These are phyloP conservation scores for Glaucopsyche alexis DNA, from an alignment of 2,888 invertebrate species.

Conservation along the genomic window DNA sequence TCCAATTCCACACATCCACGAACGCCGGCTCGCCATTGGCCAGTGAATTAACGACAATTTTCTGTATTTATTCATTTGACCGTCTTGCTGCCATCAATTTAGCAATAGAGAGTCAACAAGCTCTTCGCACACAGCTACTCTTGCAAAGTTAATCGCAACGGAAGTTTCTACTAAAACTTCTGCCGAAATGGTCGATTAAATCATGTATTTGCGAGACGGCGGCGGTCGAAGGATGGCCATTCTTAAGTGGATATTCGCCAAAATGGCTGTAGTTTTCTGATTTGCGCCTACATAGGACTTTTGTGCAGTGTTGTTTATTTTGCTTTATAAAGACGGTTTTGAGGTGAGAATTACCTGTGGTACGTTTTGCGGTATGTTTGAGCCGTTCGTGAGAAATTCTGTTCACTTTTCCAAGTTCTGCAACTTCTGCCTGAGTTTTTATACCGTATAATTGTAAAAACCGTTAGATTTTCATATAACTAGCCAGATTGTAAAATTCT, in stretches of 20 bases:
- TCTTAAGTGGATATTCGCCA: constrained; percentile 64
- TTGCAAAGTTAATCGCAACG: constrained; percentile 38
- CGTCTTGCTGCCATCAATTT: constrained; percentile 64
- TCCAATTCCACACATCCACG: constrained; percentile 63
- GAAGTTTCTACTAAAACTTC: constrained; percentile 30
- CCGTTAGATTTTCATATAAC: too few species aligned
- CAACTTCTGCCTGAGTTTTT: not conserved
- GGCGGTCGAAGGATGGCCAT: constrained; percentile 52
- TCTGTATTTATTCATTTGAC: constrained; percentile 68
- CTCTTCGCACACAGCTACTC: constrained; percentile 36
- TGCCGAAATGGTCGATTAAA: constrained; percentile 61
- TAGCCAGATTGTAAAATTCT: too few species aligned
- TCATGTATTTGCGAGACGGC: constrained; percentile 54
- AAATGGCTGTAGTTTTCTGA: constrained; percentile 60
- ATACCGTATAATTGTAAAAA: too few species aligned
- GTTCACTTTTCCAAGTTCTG: not conserved
- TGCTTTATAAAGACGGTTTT: constrained; percentile 40
- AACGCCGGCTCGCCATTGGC: constrained; percentile 59
- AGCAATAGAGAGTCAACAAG: constrained; percentile 53
- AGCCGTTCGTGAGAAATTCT: not conserved
- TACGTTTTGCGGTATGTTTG: not conserved
- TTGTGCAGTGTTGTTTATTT: constrained; percentile 41
- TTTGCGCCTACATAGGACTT: constrained; percentile 47
- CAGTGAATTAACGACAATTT: constrained; percentile 68
- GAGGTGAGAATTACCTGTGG: constrained; percentile 53